phyloP scores from a whole-genome alignment of 2,888 invertebrate species.

The Dasysyrphus albostriatus region DNA sequence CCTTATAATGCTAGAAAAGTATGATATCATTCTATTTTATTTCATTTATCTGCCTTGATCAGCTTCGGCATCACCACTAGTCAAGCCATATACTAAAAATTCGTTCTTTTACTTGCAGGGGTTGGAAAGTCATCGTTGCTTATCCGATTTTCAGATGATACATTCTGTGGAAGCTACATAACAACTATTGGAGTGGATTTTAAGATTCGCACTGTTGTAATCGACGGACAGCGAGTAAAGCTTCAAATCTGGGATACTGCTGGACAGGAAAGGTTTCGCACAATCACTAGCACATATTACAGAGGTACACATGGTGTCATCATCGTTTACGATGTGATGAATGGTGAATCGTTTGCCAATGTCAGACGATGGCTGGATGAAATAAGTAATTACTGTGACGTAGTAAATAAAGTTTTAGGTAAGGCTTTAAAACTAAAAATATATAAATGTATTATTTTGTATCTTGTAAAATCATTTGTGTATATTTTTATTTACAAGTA shows the following conservation, averaged over 20 bases:
- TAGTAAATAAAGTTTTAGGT: constrained; percentile 98
- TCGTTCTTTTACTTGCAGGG: constrained; percentile 86
- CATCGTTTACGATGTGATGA: constrained; percentile 99
- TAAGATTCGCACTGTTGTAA: constrained; percentile 98
- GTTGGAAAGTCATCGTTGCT: constrained; percentile 99
- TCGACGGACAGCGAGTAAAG: constrained; percentile 95
- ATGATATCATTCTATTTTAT: constrained; percentile 18
- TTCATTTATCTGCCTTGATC: neutral
- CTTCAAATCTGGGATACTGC: constrained; percentile 99
- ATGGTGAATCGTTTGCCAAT: constrained; percentile 99
- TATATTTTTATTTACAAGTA: no score
- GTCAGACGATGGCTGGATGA: constrained; percentile 99
- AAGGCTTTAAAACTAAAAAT: constrained; percentile 77
- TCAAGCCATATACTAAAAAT: neutral
- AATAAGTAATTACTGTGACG: constrained; percentile 99
- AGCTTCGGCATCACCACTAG: neutral
- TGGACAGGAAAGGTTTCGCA: constrained; percentile 98
- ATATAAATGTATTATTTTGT: no score
- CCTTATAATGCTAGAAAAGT: neutral
- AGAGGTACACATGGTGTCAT: constrained; percentile 99
- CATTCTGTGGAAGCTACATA: constrained; percentile 98
- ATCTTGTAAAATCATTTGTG: no score
- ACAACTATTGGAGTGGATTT: constrained; percentile 99
- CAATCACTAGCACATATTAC: constrained; percentile 99
- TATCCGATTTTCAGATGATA: constrained; percentile 98